Conservation (phyloP, 2,797 vertebrate species). For the Hozukius guyotensis region DNA sequence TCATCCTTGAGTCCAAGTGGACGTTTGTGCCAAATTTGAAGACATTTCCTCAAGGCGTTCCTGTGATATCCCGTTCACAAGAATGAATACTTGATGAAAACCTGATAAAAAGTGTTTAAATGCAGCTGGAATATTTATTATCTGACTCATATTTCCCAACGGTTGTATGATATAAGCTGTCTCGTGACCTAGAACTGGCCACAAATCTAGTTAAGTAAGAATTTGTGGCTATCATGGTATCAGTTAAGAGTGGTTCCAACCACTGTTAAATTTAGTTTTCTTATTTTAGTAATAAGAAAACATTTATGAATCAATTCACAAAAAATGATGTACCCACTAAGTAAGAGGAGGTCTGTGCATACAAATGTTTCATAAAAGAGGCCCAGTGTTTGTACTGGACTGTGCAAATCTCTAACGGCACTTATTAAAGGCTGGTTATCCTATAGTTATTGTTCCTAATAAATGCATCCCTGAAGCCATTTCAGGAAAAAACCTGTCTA, state of each 20-base stretch:
- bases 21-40: too few species aligned
- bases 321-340: not conserved
- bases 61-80: too few species aligned
- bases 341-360: not conserved
- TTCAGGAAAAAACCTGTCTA: not conserved
- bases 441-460: not conserved
- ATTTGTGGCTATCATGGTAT: not conserved
- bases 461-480: not conserved
- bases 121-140: constrained; percentile 13
- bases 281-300: constrained; percentile 4
- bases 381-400: constrained; percentile 8
- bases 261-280: constrained; percentile 8
- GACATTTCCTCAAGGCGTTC: too few species aligned
- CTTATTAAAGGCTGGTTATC: constrained; percentile 9
- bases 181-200: constrained; percentile 2
- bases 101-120: not conserved
- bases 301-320: constrained; percentile 6
- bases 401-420: constrained; percentile 4
- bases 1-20: too few species aligned
- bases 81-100: not conserved
- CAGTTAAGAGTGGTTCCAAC: not conserved
- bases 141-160: constrained; percentile 1
- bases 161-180: constrained; percentile 32
- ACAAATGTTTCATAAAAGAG: constrained; percentile 9
- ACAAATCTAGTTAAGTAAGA: constrained; percentile 11